Conservation (phyloP, 2,797 vertebrate species). For the Graptemys geographica region DNA sequence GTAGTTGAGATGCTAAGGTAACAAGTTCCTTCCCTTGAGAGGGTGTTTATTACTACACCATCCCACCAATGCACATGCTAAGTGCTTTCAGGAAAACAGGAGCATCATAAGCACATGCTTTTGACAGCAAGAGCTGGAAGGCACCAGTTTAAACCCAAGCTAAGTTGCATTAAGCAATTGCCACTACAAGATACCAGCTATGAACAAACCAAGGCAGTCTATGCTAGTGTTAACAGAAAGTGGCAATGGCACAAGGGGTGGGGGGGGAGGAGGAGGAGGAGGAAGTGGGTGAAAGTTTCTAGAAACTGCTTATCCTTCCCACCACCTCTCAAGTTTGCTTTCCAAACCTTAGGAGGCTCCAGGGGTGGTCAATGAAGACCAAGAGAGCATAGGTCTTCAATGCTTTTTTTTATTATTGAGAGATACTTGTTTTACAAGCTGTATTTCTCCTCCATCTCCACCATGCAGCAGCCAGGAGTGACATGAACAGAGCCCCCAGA, state of each 20-base stretch:
- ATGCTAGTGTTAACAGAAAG: background rate
- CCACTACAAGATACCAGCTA: too few species aligned
- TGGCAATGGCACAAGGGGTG: too few species aligned
- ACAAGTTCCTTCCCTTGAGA: background rate
- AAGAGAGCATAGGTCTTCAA: background rate
- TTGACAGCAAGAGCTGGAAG: background rate
- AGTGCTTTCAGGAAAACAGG: background rate
- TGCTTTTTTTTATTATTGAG: background rate
- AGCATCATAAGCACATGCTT: background rate
- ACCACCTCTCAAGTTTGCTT: background rate
- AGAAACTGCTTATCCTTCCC: background rate
- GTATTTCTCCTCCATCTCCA: background rate
- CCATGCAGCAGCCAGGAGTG: background rate
- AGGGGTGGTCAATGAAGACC: background rate
- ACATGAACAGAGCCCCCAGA: background rate
- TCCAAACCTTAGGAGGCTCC: background rate
- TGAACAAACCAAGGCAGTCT: too few species aligned
- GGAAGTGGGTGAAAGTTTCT: background rate
- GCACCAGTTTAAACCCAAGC: background rate
- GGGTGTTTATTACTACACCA: background rate
- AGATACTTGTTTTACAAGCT: background rate
- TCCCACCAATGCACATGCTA: background rate
- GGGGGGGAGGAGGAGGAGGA: too few species aligned
- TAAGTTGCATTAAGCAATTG: too few species aligned
- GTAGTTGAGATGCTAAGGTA: too few species aligned